A percentile compares a stretch with the other conserved stretches of the same genome.
Evolutionary conservation across 2,113 vertebrate species (phyloP).

Genomic region (Columbina picui): DNA sequence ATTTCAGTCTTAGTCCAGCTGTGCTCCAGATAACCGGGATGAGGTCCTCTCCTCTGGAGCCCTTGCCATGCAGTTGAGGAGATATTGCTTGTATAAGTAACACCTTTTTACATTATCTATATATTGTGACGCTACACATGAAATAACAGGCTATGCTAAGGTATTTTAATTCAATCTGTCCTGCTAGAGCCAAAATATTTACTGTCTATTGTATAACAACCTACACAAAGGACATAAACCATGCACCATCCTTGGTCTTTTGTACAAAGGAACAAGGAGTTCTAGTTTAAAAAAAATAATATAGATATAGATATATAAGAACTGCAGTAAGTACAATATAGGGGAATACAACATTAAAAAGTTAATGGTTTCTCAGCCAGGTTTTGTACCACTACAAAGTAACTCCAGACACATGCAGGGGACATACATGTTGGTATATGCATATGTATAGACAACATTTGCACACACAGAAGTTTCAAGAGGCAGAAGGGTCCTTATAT

Average conservation of each 20-base stretch:
- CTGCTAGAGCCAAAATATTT: not conserved
- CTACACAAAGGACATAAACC: not conserved
- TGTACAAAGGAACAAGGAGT: not conserved
- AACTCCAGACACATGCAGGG: not conserved
- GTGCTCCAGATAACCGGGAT: not conserved
- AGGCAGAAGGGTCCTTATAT: not conserved
- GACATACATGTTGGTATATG: not conserved
- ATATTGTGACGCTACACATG: not conserved
- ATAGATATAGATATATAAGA: not conserved
- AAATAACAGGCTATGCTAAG: not conserved
- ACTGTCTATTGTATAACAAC: not conserved
- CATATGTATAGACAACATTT: not conserved
- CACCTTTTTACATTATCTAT: not conserved
- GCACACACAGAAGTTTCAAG: not conserved
- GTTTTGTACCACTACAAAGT: not conserved
- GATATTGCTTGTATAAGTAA: not conserved
- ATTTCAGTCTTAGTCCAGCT: not conserved
- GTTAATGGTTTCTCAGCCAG: not conserved
- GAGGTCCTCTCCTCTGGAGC: not conserved
- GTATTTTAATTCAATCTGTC: not conserved
- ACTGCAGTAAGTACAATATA: not conserved
- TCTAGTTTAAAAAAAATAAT: not conserved
- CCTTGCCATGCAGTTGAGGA: not conserved
- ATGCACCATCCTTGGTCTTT: not conserved
- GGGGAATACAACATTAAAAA: not conserved